Conservation (phyloP, 2,888 invertebrate genomes). For the Zaprionus bogoriensis region DNA sequence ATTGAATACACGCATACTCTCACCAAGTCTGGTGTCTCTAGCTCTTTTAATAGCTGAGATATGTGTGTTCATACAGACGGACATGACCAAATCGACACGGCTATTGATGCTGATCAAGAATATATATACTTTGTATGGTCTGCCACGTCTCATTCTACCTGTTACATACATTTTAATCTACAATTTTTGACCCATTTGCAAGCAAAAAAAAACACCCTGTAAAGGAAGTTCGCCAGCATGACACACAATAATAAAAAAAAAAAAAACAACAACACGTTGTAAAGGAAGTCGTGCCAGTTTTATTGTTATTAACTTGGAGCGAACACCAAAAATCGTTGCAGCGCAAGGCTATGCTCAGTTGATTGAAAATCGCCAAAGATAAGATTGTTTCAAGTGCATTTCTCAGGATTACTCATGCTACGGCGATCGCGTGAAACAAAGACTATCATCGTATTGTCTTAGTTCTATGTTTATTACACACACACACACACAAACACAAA, state of each 20-base stretch:
- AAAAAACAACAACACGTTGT: background rate
- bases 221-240: background rate
- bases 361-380: conserved; percentile 9
- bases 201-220: no score
- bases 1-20: no score
- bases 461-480: background rate
- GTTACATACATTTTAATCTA: no score
- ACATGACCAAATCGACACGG: no score
- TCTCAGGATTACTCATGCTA: background rate
- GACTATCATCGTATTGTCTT: background rate
- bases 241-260: background rate
- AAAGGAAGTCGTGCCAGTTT: conserved; percentile 7
- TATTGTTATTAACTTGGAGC: background rate
- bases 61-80: no score
- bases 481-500: background rate
- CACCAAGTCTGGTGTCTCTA: no score
- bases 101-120: no score
- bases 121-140: no score
- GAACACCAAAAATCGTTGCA: conserved; percentile 1
- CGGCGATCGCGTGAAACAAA: background rate
- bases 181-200: no score
- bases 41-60: no score
- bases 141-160: no score
- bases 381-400: conserved; percentile 6
- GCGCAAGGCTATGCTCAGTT: background rate